These are phyloP conservation scores for Muricea muricata DNA, from an alignment of 92 coral and sea anemone genomes.

Conservation along the genomic window DNA sequence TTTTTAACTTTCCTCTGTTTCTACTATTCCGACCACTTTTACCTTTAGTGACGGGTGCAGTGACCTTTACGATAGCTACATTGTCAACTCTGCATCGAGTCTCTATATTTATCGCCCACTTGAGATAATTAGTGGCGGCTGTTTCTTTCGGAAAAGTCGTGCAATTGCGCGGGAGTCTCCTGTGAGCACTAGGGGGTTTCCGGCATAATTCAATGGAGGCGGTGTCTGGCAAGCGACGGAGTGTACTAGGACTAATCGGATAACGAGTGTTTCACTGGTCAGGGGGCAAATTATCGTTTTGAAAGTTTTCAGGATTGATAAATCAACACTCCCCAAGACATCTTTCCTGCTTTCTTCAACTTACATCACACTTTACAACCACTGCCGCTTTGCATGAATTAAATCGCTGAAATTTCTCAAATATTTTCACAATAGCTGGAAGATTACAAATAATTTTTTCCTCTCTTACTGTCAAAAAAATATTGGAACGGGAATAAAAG, in stretches of 20 bases:
- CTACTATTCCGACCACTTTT: not conserved
- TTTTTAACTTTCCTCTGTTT: not conserved
- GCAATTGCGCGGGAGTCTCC: conserved; percentile 17
- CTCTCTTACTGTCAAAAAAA: not conserved
- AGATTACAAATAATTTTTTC: no score
- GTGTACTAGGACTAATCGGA: conserved; percentile 31
- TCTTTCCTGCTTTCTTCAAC: not conserved
- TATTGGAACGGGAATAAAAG: no score
- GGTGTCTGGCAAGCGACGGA: conserved; percentile 27
- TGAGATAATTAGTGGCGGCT: conserved; percentile 11
- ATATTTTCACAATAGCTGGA: conserved; percentile 10
- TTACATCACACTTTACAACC: conserved; percentile 1
- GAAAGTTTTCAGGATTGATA: conserved; percentile 24
- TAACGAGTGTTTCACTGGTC: conserved; percentile 11
- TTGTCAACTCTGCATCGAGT: not conserved
- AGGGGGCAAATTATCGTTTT: conserved; percentile 44
- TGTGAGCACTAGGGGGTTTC: not conserved
- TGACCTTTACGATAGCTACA: not conserved
- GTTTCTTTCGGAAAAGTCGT: conserved; percentile 8
- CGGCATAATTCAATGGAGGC: conserved; percentile 22
- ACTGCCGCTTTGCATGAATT: conserved; percentile 50
- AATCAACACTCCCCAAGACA: conserved; percentile 31
- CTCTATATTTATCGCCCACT: conserved; percentile 30
- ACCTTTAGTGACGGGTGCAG: not conserved
- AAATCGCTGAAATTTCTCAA: conserved; percentile 70